A percentile compares a stretch with the other conserved stretches of the same genome.
These are phyloP conservation scores for Uropsilus gracilis DNA, from an alignment of 2,113 vertebrate species.

Conservation along the genomic window DNA sequence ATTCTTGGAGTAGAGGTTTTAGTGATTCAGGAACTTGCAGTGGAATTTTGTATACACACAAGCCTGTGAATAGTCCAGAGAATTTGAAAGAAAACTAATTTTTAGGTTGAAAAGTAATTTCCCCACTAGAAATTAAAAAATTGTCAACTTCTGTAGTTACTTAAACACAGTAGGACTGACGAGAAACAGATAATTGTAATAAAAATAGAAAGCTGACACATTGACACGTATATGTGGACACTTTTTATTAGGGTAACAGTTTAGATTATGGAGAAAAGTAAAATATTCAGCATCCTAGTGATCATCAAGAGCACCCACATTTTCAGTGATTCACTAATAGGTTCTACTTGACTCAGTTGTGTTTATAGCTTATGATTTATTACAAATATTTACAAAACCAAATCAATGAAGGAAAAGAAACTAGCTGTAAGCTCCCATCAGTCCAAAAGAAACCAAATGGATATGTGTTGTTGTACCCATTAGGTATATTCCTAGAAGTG, in stretches of 20 bases:
- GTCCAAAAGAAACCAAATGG: too few species aligned
- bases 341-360: neutral
- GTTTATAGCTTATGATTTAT: neutral
- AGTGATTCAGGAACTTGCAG: neutral
- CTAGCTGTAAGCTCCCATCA: too few species aligned
- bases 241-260: neutral
- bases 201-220: neutral
- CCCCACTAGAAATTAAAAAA: neutral
- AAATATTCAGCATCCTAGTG: neutral
- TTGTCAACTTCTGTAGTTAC: neutral
- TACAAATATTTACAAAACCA: neutral
- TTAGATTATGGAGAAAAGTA: neutral
- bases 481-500: too few species aligned
- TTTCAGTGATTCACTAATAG: neutral
- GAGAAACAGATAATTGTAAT: neutral
- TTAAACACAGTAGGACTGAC: neutral
- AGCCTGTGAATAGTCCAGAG: neutral
- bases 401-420: neutral
- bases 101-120: neutral
- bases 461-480: too few species aligned
- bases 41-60: neutral
- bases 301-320: neutral
- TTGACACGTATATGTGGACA: neutral
- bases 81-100: slow-evolving; percentile 12
- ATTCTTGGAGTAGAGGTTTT: neutral